Conservation (phyloP, 2,797 vertebrate genomes). For the Rallus crepitans region DNA sequence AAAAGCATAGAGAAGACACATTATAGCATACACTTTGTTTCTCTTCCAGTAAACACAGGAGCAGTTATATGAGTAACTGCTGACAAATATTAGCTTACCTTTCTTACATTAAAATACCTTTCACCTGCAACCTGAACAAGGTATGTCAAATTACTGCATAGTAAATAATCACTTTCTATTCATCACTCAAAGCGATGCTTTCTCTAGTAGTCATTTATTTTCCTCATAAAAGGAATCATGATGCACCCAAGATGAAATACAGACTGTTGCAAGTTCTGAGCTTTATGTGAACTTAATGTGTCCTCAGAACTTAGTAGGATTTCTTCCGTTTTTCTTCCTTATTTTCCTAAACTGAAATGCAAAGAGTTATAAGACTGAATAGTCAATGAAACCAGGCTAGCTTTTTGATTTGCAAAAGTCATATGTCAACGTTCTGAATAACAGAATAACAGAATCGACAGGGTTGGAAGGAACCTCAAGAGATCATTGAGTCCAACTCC, state of each 20-base stretch:
- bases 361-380: background rate
- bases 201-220: background rate
- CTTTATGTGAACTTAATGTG: background rate
- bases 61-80: background rate
- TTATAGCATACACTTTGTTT: background rate
- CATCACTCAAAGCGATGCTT: background rate
- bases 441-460: no score
- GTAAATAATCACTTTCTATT: slow-evolving; percentile 16
- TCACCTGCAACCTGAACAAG: background rate
- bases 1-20: background rate
- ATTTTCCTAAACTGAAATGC: background rate
- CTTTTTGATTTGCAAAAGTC: background rate
- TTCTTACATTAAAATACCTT: background rate
- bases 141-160: slow-evolving; percentile 1
- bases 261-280: background rate
- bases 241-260: background rate
- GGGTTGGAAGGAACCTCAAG: no score
- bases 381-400: background rate
- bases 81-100: background rate
- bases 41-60: background rate
- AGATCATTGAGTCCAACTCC: no score
- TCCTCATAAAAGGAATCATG: slow-evolving; percentile 10
- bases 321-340: background rate
- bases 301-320: background rate
- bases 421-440: background rate